Conservation (phyloP, 1,140 invertebrate species). For the Drosophila sechellia region DNA sequence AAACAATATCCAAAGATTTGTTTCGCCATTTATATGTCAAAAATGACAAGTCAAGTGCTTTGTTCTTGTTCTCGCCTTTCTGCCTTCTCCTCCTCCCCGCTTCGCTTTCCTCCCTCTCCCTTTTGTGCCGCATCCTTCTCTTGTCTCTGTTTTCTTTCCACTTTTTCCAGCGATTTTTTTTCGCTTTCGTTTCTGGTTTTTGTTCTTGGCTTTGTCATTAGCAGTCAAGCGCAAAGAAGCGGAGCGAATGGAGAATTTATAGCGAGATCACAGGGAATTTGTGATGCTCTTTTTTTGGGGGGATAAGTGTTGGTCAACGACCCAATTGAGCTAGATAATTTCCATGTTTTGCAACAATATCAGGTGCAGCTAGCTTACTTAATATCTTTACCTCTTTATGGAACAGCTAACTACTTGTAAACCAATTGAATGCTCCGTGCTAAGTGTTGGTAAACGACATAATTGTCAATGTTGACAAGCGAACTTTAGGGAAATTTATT, state of each 20-base stretch:
- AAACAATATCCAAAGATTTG: slow-evolving; percentile 82
- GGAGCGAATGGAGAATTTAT: slow-evolving; percentile 23
- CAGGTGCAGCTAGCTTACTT: no score
- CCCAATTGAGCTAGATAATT: neutral
- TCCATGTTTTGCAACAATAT: no score
- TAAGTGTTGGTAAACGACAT: no score
- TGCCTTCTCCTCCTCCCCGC: slow-evolving; percentile 5
- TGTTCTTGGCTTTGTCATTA: slow-evolving; percentile 60
- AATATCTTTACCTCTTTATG: no score
- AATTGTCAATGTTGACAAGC: no score
- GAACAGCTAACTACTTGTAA: no score
- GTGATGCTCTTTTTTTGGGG: slow-evolving; percentile 12
- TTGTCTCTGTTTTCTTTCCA: slow-evolving; percentile 36
- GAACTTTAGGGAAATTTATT: no score
- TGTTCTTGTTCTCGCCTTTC: slow-evolving; percentile 55
- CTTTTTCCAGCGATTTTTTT: slow-evolving; percentile 19
- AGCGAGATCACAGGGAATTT: slow-evolving; percentile 2
- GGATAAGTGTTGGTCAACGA: neutral
- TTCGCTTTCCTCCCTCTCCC: neutral
- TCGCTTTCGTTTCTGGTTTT: slow-evolving; percentile 19
- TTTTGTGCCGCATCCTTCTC: slow-evolving; percentile 12
- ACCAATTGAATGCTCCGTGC: no score
- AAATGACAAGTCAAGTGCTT: slow-evolving; percentile 78
- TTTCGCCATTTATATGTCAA: slow-evolving; percentile 79
- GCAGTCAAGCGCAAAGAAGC: slow-evolving; percentile 49